phyloP scores from a whole-genome alignment of 37 sponge, comb jelly and placozoan species.

The Oscarella lobularis region DNA sequence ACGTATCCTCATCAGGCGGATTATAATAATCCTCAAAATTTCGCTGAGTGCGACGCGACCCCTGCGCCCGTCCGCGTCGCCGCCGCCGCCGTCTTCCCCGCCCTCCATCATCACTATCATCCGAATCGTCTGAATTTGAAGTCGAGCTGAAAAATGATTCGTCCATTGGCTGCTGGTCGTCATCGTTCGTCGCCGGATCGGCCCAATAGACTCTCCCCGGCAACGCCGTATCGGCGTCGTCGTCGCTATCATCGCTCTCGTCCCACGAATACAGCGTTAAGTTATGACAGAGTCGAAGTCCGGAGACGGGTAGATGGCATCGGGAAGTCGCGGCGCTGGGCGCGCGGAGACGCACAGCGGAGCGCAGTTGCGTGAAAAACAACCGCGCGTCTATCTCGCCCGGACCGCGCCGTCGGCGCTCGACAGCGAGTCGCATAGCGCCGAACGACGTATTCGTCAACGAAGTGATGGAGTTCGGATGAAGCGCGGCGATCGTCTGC shows the following conservation, averaged over 20 bases:
- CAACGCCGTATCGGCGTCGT: not conserved
- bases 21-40: not conserved
- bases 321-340: conserved; percentile 9
- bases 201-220: no score
- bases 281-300: not conserved
- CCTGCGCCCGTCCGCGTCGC: not conserved
- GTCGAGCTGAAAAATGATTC: not conserved
- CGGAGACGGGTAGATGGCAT: not conserved
- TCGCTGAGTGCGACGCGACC: not conserved
- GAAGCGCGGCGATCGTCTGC: conserved; percentile 44
- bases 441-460: not conserved
- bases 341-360: conserved; percentile 16
- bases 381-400: not conserved
- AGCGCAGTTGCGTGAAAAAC: not conserved
- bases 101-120: not conserved
- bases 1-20: not conserved
- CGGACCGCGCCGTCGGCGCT: not conserved
- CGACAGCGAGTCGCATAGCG: not conserved
- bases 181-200: not conserved
- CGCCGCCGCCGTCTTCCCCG: not conserved
- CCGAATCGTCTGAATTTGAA: not conserved
- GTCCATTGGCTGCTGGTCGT: not conserved
- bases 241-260: not conserved
- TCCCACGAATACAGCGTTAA: not conserved
- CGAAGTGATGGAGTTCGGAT: conserved; percentile 14